Conservation (phyloP, 2,797 vertebrate genomes). For the Rhynchotus rufescens region DNA sequence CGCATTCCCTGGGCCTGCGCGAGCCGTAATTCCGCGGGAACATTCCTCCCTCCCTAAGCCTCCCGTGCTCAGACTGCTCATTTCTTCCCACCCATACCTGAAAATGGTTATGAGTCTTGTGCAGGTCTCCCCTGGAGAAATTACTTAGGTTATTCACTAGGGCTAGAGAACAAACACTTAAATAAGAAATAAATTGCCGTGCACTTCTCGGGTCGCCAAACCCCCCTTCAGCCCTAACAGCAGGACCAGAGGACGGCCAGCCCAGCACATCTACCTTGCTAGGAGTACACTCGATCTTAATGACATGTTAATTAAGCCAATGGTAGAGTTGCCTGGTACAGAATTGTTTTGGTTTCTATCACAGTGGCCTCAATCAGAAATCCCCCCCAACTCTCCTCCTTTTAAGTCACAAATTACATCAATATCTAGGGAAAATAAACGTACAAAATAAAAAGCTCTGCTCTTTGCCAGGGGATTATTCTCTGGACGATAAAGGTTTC, state of each 20-base stretch:
- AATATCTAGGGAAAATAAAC: conserved; percentile 48
- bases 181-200: conserved; percentile 33
- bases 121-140: conserved; percentile 26
- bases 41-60: neutral
- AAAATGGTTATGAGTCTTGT: neutral
- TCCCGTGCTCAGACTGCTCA: conserved; percentile 3
- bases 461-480: conserved; percentile 38
- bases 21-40: neutral
- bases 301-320: conserved; percentile 56
- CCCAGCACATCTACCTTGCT: conserved; percentile 10
- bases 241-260: neutral
- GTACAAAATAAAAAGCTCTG: conserved; percentile 10
- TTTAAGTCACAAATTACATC: conserved; percentile 56
- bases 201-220: neutral
- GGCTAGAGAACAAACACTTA: conserved; percentile 34
- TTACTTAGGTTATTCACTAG: neutral
- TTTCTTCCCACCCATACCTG: conserved; percentile 36
- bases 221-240: neutral
- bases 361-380: conserved; percentile 11
- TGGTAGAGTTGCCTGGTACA: conserved; percentile 28
- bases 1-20: neutral
- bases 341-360: conserved; percentile 48
- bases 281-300: conserved; percentile 45
- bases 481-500: neutral
- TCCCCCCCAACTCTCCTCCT: neutral